phyloP scores from a whole-genome alignment of 1,140 invertebrate species.

The Propsilocerus akamusi region DNA sequence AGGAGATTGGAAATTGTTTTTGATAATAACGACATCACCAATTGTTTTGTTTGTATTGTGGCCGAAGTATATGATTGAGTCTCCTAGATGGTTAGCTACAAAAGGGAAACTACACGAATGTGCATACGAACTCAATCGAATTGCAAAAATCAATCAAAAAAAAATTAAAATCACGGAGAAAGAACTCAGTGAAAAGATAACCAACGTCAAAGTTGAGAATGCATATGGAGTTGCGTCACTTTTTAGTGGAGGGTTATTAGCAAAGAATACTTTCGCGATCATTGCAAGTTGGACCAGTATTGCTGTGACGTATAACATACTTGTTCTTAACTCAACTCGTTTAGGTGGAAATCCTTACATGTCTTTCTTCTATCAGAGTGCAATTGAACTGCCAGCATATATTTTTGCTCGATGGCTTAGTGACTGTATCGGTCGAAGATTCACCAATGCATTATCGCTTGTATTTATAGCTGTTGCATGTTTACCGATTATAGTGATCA shows the following conservation, averaged over 20 bases:
- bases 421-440: slow-evolving; percentile 31
- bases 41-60: slow-evolving; percentile 1
- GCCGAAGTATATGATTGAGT: slow-evolving; percentile 34
- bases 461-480: slow-evolving; percentile 25
- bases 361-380: slow-evolving; percentile 40
- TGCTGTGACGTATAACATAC: slow-evolving; percentile 35
- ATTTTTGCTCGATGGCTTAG: slow-evolving; percentile 17
- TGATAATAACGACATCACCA: not conserved
- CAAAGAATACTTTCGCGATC: slow-evolving; percentile 34
- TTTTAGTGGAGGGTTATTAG: slow-evolving; percentile 32
- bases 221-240: slow-evolving; percentile 31
- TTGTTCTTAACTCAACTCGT: slow-evolving; percentile 39
- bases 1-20: slow-evolving; percentile 27
- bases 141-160: slow-evolving; percentile 41
- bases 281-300: slow-evolving; percentile 29
- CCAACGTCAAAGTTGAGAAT: slow-evolving; percentile 15
- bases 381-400: slow-evolving; percentile 31
- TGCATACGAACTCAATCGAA: slow-evolving; percentile 32
- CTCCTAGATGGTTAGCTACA: slow-evolving; percentile 43
- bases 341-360: slow-evolving; percentile 45
- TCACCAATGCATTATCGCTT: slow-evolving; percentile 27
- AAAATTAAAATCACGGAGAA: slow-evolving; percentile 25
- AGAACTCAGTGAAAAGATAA: slow-evolving; percentile 15
- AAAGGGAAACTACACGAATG: slow-evolving; percentile 34
- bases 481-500: slow-evolving; percentile 22